Evolutionary conservation across 2,113 vertebrate genomes (phyloP), one percentile per base, ranked within the genome.

Genomic region (Ia io): DNA sequence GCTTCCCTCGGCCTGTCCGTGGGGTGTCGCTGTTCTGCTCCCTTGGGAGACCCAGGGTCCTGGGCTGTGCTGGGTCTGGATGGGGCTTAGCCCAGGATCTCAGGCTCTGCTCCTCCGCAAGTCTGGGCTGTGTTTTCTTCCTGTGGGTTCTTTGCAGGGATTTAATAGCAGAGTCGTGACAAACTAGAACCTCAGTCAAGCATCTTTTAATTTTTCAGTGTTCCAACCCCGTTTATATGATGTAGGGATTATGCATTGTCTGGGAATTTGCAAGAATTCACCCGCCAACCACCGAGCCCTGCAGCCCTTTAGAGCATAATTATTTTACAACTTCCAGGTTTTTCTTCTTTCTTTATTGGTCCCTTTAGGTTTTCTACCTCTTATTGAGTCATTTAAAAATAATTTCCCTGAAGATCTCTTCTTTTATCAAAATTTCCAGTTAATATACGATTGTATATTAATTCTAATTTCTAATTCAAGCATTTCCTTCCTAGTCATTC

Each of bases 11-110:
- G 71, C 9, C 35, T 23, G 14, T 49, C 37, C 1, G 0, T 61
- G 30, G 78, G 78, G 17, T 63, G 40, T 61, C 2, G 2, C 10
- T 35, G 32, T 0, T 11, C 14, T 2, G n/a, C 30, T 18, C 40
- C 2, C 0, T 9, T 42, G 14, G 4, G 23, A 35, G 37, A 20
- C 22, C 23, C 37, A 5, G 0, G 7, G 37, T n/a, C 40, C 69
- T 22, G 49, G 49, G 67, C 49, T 40, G 22, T 23, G 67, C 63
- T 32, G 63, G 30, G 30, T 65, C 63, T 65, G 63, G 61, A 16
- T 65, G 63, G 63, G 30, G 30, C 30, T 65, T 16, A n/a, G 30
- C 30, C 17, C 63, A 65, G 63, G 63, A n/a, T 32, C 63, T n/a
- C 2, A 5, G 63, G 30, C 30, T 65, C 63, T 65, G 61, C 16